Percentiles rank a stretch among this genome's conserved stretches.
Conservation (phyloP, 2,888 invertebrate species). For the Phymatocera aterrima region DNA sequence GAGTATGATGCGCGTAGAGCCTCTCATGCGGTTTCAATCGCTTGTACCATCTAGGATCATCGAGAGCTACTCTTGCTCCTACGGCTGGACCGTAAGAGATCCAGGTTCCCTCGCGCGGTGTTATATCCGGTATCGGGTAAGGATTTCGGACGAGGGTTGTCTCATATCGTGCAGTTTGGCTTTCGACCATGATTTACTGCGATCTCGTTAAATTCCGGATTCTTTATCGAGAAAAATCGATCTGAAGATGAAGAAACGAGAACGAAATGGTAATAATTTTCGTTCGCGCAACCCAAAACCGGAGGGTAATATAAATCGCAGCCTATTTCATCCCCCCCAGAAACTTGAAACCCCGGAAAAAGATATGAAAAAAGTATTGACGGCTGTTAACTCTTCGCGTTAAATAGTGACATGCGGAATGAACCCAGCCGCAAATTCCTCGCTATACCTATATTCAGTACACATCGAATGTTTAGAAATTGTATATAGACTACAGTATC, state of each 20-base stretch:
- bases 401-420: background rate
- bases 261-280: background rate
- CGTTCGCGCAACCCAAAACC: background rate
- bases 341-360: background rate
- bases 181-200: constrained; percentile 22
- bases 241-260: background rate
- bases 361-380: background rate
- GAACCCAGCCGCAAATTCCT: background rate
- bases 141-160: constrained; percentile 64
- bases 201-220: background rate
- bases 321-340: background rate
- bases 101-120: constrained; percentile 66
- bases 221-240: background rate
- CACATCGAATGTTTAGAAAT: background rate
- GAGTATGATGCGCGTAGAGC: constrained; percentile 79
- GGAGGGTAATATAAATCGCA: background rate
- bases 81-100: constrained; percentile 60
- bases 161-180: background rate
- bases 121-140: constrained; percentile 67
- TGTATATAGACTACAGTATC: background rate
- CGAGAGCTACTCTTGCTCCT: constrained; percentile 61
- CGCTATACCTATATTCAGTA: background rate
- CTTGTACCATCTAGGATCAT: constrained; percentile 63
- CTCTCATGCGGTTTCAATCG: constrained; percentile 74
- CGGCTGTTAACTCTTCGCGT: background rate